Base-by-base conservation (phyloP, 2,888 invertebrate genomes). In the Drosophila nr. perissopoda region DNA sequence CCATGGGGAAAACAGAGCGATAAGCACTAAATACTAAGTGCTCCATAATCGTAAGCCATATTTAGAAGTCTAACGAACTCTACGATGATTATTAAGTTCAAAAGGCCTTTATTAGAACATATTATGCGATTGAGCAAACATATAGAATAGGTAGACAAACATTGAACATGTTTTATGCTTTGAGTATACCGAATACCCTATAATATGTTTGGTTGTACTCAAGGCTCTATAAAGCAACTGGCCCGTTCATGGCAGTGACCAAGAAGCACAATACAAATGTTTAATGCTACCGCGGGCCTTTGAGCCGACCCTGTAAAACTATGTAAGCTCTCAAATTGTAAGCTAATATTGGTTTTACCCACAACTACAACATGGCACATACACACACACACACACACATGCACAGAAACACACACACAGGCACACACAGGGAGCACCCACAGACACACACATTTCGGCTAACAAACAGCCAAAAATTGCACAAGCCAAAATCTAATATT, bases 401-500 rank as follows among this genome's bases (percentile, higher is more conserved):
- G 46, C 46, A 49, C 27, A 64, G 59, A 31, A 25, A 40, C 21
- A 52, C 21, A 56, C 27, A 53, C 25, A 57, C 40, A 7, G n/a
- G 4, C 53, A 51, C 56, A 60, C 38, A 63, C 25, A 67, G 34
- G 33, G 11, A 10, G 49, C 51, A 52, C 56, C 68, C 48, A 46
- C 29, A 65, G 57, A 36, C 36, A 29, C 21, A 56, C 21, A 59
- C 31, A 60, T 29, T 48, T 65, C 53, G 78, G 58, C 49, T 74
- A 74, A 64, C 74, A 81, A 80, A 81, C 81, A 80, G 78, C 57
- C 87, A 76, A 88, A 83, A 85, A 84, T 84, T 87, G 70, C 62
- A 82, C 79, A 84, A 87, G 75, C 83, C 62, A 82, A 87, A 87
- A 89, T 89, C 88, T 87, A 86, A 86, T 86, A 86, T 86, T 86